A percentile compares a stretch with the other conserved stretches of the same genome.
These are phyloP conservation scores for Scalopus aquaticus DNA, from an alignment of 2,113 vertebrate genomes.

Conservation along the genomic window DNA sequence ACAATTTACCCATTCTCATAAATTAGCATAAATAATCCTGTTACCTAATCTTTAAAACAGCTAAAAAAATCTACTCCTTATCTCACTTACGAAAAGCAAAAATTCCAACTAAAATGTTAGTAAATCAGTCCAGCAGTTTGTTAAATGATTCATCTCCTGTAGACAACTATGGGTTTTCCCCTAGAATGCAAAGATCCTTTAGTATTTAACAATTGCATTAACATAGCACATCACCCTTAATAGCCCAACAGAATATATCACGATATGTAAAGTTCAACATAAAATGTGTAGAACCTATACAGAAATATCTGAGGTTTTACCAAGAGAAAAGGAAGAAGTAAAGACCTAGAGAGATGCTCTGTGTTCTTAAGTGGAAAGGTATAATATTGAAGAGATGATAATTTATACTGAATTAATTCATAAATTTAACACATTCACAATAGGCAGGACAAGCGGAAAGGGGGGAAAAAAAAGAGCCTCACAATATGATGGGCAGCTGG, in stretches of 20 bases:
- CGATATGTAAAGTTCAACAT: not conserved
- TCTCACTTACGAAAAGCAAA: not conserved
- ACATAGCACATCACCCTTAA: not conserved
- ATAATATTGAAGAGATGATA: not conserved
- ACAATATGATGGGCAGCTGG: not conserved
- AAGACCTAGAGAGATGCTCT: not conserved
- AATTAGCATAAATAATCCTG: not conserved
- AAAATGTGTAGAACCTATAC: not conserved
- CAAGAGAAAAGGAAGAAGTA: not conserved
- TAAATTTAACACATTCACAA: not conserved
- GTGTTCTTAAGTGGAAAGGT: not conserved
- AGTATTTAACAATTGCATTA: not conserved
- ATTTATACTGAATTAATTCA: not conserved
- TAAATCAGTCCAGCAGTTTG: not conserved
- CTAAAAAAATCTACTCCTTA: not conserved
- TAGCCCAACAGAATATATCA: not conserved
- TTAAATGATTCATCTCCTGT: not conserved
- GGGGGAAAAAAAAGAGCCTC: not conserved
- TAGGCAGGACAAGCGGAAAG: not conserved
- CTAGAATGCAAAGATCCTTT: not conserved
- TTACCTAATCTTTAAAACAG: not conserved
- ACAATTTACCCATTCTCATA: not conserved
- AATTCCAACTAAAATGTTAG: not conserved
- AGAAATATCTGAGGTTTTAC: constrained; percentile 21
- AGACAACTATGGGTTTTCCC: not conserved